A percentile compares a stretch with the other conserved stretches of the same genome.
These are phyloP conservation scores for Raja brachyura DNA, from an alignment of 2,113 vertebrate species.

Conservation along the genomic window DNA sequence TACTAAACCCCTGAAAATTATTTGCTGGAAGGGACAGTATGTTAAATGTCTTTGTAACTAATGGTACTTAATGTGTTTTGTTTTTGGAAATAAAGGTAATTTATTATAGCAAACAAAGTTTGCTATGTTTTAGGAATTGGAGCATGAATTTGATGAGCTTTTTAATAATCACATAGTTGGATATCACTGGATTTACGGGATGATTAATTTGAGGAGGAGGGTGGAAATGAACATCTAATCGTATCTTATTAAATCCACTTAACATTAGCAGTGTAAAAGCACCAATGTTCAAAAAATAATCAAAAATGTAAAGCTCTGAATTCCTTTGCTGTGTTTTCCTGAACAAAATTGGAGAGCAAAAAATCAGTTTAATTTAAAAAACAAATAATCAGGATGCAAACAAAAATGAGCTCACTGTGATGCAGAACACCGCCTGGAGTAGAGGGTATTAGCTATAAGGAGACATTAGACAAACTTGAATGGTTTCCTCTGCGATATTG, in stretches of 20 bases:
- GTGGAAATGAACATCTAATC: not conserved
- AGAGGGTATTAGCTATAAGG: no score
- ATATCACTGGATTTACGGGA: slow-evolving; percentile 14
- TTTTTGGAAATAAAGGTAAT: not conserved
- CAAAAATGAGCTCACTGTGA: not conserved
- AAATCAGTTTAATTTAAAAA: not conserved
- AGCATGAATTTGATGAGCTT: not conserved
- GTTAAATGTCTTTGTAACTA: slow-evolving; percentile 8
- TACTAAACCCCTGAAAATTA: not conserved
- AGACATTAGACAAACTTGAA: no score
- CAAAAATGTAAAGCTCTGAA: not conserved
- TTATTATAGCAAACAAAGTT: not conserved
- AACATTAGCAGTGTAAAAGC: not conserved
- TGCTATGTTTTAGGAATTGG: not conserved
- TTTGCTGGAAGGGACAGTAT: not conserved
- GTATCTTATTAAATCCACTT: not conserved
- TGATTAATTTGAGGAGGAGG: not conserved
- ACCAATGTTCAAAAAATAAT: not conserved
- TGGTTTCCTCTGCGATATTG: no score
- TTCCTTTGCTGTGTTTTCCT: not conserved
- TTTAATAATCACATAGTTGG: not conserved
- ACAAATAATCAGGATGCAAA: not conserved
- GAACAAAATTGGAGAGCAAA: not conserved
- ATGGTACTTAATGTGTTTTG: not conserved
- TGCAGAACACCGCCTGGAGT: no score